phyloP scores from a whole-genome alignment of 2,113 vertebrate genomes.

The Oostethus manadensis region DNA sequence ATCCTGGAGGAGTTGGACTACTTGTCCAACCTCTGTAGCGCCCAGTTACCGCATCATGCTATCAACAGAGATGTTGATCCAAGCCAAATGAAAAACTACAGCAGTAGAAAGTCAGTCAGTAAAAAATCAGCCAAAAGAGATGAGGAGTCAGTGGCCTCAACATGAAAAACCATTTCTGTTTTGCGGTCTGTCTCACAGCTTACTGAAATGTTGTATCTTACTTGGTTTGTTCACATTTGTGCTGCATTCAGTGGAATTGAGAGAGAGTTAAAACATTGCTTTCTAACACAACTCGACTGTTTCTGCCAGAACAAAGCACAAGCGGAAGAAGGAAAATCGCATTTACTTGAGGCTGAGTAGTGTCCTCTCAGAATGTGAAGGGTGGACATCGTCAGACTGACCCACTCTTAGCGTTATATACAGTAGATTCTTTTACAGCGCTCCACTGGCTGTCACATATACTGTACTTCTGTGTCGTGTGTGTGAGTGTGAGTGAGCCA shows the following conservation, averaged over 20 bases:
- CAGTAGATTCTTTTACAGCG: conserved; percentile 44
- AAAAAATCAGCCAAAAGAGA: too few species aligned
- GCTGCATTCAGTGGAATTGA: not conserved
- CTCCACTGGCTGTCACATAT: conserved; percentile 23
- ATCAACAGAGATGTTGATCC: too few species aligned
- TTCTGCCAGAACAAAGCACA: not conserved
- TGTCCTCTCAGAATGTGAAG: conserved; percentile 6
- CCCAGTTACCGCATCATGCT: too few species aligned
- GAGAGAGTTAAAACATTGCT: too few species aligned
- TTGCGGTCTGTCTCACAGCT: too few species aligned
- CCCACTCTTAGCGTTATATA: conserved; percentile 38
- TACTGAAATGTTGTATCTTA: not conserved
- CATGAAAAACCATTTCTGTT: too few species aligned
- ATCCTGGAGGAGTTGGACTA: too few species aligned
- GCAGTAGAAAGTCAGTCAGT: too few species aligned
- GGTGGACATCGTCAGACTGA: conserved; percentile 17
- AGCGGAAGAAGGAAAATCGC: conserved; percentile 2
- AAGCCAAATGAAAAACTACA: too few species aligned
- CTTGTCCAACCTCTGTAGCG: too few species aligned
- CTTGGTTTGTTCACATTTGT: not conserved
- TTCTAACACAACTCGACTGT: too few species aligned
- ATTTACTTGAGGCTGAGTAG: not conserved
- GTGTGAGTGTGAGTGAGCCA: conserved; percentile 24
- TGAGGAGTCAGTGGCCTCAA: too few species aligned
- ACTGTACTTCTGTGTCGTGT: conserved; percentile 22